Conservation (phyloP, 1,140 invertebrate genomes). For the Calephelis nemesis region DNA sequence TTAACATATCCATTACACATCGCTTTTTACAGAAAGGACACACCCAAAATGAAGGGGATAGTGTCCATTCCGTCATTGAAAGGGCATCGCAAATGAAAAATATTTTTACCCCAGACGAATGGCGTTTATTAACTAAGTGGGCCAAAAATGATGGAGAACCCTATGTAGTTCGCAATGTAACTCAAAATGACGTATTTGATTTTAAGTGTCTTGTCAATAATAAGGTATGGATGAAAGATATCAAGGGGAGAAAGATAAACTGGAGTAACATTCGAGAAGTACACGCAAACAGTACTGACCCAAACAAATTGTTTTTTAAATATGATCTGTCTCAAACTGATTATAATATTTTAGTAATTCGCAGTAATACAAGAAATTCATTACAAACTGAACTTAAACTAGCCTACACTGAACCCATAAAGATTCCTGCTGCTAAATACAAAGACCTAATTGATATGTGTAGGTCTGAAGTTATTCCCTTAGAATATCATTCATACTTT, state of each 20-base stretch:
- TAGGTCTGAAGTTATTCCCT: slow-evolving; percentile 24
- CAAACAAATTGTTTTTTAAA: slow-evolving; percentile 29
- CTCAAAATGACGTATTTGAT: slow-evolving; percentile 9
- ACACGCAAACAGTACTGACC: slow-evolving; percentile 20
- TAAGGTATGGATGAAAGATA: slow-evolving; percentile 12
- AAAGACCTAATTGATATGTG: slow-evolving; percentile 29
- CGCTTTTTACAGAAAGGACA: too few relatives aligned
- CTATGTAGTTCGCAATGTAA: slow-evolving; percentile 1
- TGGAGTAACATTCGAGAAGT: slow-evolving; percentile 15
- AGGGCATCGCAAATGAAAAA: too few relatives aligned
- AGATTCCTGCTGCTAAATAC: slow-evolving; percentile 25
- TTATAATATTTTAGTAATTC: slow-evolving; percentile 27
- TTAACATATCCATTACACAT: too few relatives aligned
- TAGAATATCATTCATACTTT: slow-evolving; percentile 28
- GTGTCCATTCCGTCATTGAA: slow-evolving; percentile 4
- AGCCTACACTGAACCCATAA: slow-evolving; percentile 25
- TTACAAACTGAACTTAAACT: slow-evolving; percentile 25
- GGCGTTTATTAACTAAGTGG: slow-evolving; percentile 5
- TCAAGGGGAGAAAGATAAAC: slow-evolving; percentile 9
- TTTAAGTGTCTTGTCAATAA: slow-evolving; percentile 15
- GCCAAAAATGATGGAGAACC: slow-evolving; percentile 10
- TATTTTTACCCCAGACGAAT: too few relatives aligned
- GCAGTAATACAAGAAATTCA: slow-evolving; percentile 21
- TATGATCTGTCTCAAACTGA: slow-evolving; percentile 24
- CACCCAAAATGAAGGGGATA: too few relatives aligned